Evolutionary conservation across 2,797 vertebrate species (phyloP).

Genomic region (Diplodus sargus): DNA sequence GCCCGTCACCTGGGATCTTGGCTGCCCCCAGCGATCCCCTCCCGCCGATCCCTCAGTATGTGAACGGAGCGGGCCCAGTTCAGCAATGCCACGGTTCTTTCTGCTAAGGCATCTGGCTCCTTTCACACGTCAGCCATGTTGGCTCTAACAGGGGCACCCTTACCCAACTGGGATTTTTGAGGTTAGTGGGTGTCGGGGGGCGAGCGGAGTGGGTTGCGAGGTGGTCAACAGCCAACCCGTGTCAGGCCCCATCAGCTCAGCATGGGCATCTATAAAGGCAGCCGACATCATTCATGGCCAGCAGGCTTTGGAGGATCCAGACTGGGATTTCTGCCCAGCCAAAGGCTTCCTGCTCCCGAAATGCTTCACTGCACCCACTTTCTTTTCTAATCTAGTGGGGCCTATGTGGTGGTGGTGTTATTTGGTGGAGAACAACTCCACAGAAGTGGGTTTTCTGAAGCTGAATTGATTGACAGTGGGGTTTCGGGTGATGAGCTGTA

Average conservation of each 20-base stretch:
- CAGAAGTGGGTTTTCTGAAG: constrained; percentile 60
- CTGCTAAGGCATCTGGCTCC: constrained; percentile 78
- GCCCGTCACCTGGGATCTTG: constrained; percentile 85
- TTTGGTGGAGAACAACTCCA: constrained; percentile 52
- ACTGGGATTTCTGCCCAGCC: constrained; percentile 78
- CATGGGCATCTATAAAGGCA: constrained; percentile 78
- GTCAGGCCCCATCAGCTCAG: constrained; percentile 80
- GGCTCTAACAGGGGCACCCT: constrained; percentile 65
- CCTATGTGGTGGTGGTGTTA: constrained; percentile 51
- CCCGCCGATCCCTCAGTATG: constrained; percentile 70
- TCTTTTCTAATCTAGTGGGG: constrained; percentile 74
- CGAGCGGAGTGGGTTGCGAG: constrained; percentile 47
- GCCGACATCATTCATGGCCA: constrained; percentile 79
- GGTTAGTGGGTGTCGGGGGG: constrained; percentile 59
- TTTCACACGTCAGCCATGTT: constrained; percentile 82
- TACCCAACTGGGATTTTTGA: constrained; percentile 61
- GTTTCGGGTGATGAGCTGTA: constrained; percentile 53
- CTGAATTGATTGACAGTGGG: constrained; percentile 60
- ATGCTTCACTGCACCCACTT: constrained; percentile 78
- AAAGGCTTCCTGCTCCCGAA: constrained; percentile 71
- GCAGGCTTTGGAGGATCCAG: constrained; percentile 71
- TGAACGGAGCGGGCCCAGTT: constrained; percentile 66
- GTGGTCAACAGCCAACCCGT: constrained; percentile 79
- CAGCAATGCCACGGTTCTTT: constrained; percentile 73
- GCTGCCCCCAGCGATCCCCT: constrained; percentile 75